Base-by-base conservation (phyloP, 2,888 invertebrate genomes). In the Heliconius charithonia region DNA sequence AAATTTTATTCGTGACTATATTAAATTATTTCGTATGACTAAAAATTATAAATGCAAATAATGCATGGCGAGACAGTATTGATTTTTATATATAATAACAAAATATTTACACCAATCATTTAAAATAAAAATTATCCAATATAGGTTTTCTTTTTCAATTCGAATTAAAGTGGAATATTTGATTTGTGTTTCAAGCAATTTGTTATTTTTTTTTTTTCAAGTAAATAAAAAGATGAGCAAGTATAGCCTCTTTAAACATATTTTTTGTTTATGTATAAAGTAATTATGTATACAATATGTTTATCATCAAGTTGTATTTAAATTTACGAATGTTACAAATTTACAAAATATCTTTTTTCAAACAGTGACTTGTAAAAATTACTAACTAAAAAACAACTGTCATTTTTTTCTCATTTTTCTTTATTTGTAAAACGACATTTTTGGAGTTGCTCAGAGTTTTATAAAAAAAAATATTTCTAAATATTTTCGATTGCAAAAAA, bases 21-120 rank as follows among this genome's bases (percentile, higher is more conserved):
- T 65, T 71, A 27, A 32, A 51, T 71, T 63, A 77, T 51, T 67
- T 51, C 62, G 19, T 76, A 74, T n/a, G 69, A 67, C 63, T 62
- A 59, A 37, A 79, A 79, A 73, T 74, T 63, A 71, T 79, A 79
- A 80, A 80, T 80, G 79, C 79, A 79, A n/a, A 67, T 67, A 69
- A 41, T 80, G 72, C 75, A 67, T 75, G 66, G 59, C 59, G 59
- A 59, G 59, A 59, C 51, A 51, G 51, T 51, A 51, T 19, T 51
- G 45, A 51, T 51, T 51, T 19, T 67, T 22, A 65, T 9, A 29
- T n/a, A 29, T 29, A 27, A 32, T 22, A 19, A 66, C 22, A 22
- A 66, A 67, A 29, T 67, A 67, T 41, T 37, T 19, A 10, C 25
- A 37, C 25, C n/a, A 69, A n/a, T 69, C 41, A 25, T 41, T 27